Conservation (phyloP, 2,888 invertebrate species). For the Eupelmus urozonus region DNA sequence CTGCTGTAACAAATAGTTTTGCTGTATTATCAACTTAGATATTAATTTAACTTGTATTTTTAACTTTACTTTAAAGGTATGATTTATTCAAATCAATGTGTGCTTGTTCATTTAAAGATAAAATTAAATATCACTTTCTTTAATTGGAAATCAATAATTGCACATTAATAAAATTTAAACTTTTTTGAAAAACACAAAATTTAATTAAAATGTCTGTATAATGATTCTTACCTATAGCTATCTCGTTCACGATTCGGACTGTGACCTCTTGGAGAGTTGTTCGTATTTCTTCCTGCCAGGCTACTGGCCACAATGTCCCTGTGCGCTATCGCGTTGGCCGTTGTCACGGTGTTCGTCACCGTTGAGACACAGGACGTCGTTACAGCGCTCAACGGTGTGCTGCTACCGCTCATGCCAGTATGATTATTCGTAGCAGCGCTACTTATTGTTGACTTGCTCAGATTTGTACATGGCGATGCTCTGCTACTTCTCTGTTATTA, state of each 20-base stretch:
- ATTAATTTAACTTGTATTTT: too few relatives aligned
- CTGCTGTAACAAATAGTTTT: conserved; percentile 80
- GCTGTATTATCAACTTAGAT: too few relatives aligned
- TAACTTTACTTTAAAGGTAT: too few relatives aligned
- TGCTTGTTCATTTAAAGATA: too few relatives aligned
- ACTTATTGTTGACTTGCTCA: conserved; percentile 72
- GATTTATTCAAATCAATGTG: too few relatives aligned
- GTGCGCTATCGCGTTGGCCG: conserved; percentile 78
- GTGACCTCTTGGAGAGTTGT: conserved; percentile 88
- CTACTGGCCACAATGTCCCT: conserved; percentile 77
- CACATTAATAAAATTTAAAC: conserved; percentile 7
- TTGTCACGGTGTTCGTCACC: conserved; percentile 77
- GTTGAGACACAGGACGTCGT: conserved; percentile 76
- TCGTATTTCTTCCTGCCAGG: conserved; percentile 79
- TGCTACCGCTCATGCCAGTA: conserved; percentile 65
- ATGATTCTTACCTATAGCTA: conserved; percentile 89
- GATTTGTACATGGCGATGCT: conserved; percentile 75
- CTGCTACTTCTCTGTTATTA: conserved; percentile 72
- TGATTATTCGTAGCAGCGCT: conserved; percentile 65
- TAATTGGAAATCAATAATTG: neutral
- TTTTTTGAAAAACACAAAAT: conserved; percentile 2
- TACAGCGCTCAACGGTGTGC: conserved; percentile 73
- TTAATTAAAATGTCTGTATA: neutral
- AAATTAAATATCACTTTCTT: too few relatives aligned
- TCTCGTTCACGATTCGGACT: conserved; percentile 90